These are phyloP conservation scores for Drosophila monieri DNA, from an alignment of 2,888 invertebrate genomes.

Conservation along the genomic window DNA sequence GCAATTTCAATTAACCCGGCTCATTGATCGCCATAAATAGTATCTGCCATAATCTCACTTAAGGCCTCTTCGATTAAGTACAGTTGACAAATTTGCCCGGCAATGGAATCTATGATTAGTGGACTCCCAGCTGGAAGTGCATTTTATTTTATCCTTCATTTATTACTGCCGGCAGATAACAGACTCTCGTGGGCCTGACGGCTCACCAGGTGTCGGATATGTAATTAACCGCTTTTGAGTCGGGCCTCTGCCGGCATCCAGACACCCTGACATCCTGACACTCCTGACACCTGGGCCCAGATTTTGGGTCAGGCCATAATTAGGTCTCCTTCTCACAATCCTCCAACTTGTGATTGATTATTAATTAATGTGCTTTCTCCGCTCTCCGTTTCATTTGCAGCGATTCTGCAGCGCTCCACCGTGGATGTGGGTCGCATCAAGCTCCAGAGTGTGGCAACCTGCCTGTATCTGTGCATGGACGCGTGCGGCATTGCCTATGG, in stretches of 20 bases:
- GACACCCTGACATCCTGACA: slow-evolving; percentile 60
- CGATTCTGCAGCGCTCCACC: slow-evolving; percentile 89
- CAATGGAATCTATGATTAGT: slow-evolving; percentile 47
- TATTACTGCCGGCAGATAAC: neutral
- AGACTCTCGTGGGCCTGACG: slow-evolving; percentile 20
- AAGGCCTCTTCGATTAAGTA: slow-evolving; percentile 15
- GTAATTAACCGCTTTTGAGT: slow-evolving; percentile 59
- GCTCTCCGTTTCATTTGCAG: slow-evolving; percentile 84
- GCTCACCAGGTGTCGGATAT: slow-evolving; percentile 33
- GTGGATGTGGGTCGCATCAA: slow-evolving; percentile 92
- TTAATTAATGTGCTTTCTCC: slow-evolving; percentile 70
- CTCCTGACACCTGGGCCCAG: slow-evolving; percentile 55
- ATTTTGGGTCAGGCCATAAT: slow-evolving; percentile 40
- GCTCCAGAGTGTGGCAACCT: slow-evolving; percentile 94
- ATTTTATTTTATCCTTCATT: neutral
- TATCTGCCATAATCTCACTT: slow-evolving; percentile 46
- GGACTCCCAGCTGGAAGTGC: slow-evolving; percentile 27
- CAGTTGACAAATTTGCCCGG: slow-evolving; percentile 63
- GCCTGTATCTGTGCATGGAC: slow-evolving; percentile 95
- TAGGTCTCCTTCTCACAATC: slow-evolving; percentile 15
- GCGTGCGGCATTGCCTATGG: slow-evolving; percentile 93
- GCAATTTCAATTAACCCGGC: slow-evolving; percentile 70
- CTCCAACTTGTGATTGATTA: slow-evolving; percentile 57
- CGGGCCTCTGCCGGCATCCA: slow-evolving; percentile 20
- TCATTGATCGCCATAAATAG: slow-evolving; percentile 36